These are phyloP conservation scores for Sciurus carolinensis DNA, from an alignment of 2,797 vertebrate genomes.

Conservation along the genomic window DNA sequence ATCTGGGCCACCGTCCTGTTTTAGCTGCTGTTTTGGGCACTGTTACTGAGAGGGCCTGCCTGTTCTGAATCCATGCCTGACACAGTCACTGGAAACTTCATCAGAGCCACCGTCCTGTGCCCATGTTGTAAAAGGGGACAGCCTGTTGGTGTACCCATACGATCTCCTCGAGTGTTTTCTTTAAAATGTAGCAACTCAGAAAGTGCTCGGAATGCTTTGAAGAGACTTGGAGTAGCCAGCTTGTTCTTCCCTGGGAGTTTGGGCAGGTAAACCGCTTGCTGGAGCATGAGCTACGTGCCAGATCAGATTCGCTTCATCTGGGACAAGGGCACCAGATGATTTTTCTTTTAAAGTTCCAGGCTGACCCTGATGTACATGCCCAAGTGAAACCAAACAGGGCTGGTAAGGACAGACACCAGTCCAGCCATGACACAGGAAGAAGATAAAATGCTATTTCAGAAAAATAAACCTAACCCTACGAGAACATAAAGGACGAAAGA, in stretches of 20 bases:
- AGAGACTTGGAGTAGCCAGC: not conserved
- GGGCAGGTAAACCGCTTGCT: not conserved
- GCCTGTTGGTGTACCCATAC: not conserved
- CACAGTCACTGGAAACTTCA: not conserved
- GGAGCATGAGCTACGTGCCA: not conserved
- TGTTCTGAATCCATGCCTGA: not conserved
- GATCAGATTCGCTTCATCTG: not conserved
- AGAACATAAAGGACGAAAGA: not conserved
- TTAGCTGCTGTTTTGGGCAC: not conserved
- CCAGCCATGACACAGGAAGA: not conserved
- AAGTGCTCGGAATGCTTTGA: not conserved
- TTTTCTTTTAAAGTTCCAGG: not conserved
- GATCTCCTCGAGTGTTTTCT: not conserved
- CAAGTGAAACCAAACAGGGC: not conserved
- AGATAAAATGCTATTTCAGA: not conserved
- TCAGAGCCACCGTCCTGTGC: not conserved
- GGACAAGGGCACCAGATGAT: not conserved
- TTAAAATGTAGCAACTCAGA: not conserved
- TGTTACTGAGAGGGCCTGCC: not conserved
- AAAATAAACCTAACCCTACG: not conserved
- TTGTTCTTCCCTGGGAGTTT: not conserved
- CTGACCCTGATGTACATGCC: not conserved
- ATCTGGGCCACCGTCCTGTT: slow-evolving; percentile 70
- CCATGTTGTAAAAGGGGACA: not conserved
- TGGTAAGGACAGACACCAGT: not conserved